Base-by-base conservation (phyloP, 2,113 vertebrate species). In the Bagarius yarrelli region DNA sequence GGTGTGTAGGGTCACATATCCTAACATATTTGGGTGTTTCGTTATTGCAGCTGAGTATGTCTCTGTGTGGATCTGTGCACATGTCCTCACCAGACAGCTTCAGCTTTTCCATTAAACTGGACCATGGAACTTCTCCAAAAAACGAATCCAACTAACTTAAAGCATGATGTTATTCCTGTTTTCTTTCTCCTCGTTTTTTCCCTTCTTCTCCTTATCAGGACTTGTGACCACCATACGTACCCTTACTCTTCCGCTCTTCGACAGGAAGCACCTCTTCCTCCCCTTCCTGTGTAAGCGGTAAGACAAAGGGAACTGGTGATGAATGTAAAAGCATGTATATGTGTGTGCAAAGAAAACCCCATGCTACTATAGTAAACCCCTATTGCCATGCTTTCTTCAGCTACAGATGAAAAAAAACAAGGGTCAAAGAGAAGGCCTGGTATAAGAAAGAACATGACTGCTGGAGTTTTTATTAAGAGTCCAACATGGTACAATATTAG, bases 191-290 rank as follows among this genome's bases (percentile, higher is more conserved):
- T 23, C 60, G 23, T 32, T 44, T 72, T 47, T 63, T 83, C 70
- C 75, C 53, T 83, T 77, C 75, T 85, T 79, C 81, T 82, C 72
- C 70, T 81, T 84, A 81, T 73, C 83, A 79, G 84, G 87, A 86
- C 59, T 78, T 70, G 14, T 60, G 76, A 56, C 88, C 86, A 87
- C 83, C 85, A 80, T 87, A 82, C 80, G 67, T 80, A 84, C 87
- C 87, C 88, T 85, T 85, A 77, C 90, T 90, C 86, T 93, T 93
- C 91, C 90, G 89, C 88, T 89, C 82, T 87, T 82, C 64, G 69
- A 73, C 86, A 92, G 90, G 91, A 93, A 92, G 88, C 90, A 83
- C 88, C 88, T 83, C 78, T 87, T 83, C 57, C 74, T 88, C 88
- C 86, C 85, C 83, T 88, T 93, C 92, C 93, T 92, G 87, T 89